phyloP scores from a whole-genome alignment of 2,888 invertebrate species.

The Myathropa florea region DNA sequence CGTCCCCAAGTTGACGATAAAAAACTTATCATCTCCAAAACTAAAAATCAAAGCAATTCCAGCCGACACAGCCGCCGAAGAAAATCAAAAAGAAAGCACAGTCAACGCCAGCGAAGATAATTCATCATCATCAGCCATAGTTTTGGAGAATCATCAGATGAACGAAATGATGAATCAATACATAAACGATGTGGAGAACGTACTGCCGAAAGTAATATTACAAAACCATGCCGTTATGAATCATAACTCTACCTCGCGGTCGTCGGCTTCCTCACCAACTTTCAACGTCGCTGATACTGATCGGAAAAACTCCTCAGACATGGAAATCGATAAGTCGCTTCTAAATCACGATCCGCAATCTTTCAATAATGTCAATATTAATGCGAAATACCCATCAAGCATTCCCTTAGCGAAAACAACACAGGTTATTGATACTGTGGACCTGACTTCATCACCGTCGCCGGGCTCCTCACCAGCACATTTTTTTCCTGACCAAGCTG shows the following conservation, averaged over 20 bases:
- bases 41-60: constrained; percentile 81
- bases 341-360: constrained; percentile 77
- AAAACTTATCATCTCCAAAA: constrained; percentile 80
- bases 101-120: constrained; percentile 55
- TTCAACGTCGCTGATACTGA: not conserved
- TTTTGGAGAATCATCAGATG: constrained; percentile 55
- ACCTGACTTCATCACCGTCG: constrained; percentile 78
- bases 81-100: constrained; percentile 72
- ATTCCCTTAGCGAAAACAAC: constrained; percentile 48
- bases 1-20: constrained; percentile 80
- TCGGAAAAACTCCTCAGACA: constrained; percentile 76
- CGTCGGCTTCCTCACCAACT: constrained; percentile 12
- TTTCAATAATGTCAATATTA: constrained; percentile 76
- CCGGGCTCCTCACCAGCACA: constrained; percentile 78
- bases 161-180: constrained; percentile 62
- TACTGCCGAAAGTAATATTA: constrained; percentile 57
- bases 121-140: constrained; percentile 64
- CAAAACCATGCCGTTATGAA: constrained; percentile 33
- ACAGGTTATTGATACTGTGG: constrained; percentile 77
- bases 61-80: constrained; percentile 59
- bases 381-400: constrained; percentile 55
- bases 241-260: constrained; percentile 24
- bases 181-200: constrained; percentile 50
- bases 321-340: constrained; percentile 78
- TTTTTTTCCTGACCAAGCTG: constrained; percentile 68